Conservation (phyloP, 2,888 invertebrate species). For the Dugesia japonica region DNA sequence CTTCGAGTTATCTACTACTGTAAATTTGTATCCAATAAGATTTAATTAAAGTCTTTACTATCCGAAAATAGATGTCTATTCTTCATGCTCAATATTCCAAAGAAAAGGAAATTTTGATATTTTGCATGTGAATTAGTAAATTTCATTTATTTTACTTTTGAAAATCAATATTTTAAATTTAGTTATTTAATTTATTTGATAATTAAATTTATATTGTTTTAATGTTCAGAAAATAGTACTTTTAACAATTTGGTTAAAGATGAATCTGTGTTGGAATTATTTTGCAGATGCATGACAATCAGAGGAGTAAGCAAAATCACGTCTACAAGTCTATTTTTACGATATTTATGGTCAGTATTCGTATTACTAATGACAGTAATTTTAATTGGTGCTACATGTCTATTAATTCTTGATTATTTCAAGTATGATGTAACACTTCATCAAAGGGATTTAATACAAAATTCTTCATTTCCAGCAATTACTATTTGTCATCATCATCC, state of each 20-base stretch:
- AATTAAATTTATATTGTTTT: too few species aligned
- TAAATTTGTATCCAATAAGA: too few species aligned
- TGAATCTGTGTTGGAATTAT: conserved; percentile 26
- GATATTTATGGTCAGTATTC: conserved; percentile 31
- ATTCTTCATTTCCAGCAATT: conserved; percentile 33
- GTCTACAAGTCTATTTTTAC: conserved; percentile 21
- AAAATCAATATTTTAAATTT: too few species aligned
- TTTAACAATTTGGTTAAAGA: not conserved
- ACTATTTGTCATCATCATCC: conserved; percentile 34
- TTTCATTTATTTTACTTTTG: too few species aligned
- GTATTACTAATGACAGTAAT: conserved; percentile 31
- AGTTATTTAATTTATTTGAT: too few species aligned
- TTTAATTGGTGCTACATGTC: conserved; percentile 26
- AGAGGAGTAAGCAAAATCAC: conserved; percentile 34
- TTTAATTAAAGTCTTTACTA: too few species aligned
- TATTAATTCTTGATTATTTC: conserved; percentile 31
- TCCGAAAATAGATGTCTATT: too few species aligned
- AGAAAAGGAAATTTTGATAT: too few species aligned
- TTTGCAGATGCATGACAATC: conserved; percentile 34
- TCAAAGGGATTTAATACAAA: not conserved
- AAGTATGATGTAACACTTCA: conserved; percentile 34
- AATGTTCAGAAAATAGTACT: not conserved
- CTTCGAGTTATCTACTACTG: too few species aligned
- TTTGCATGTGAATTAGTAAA: too few species aligned
- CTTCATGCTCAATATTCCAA: too few species aligned